These are phyloP conservation scores for Callipepla squamata DNA, from an alignment of 2,113 vertebrate species.

Conservation along the genomic window DNA sequence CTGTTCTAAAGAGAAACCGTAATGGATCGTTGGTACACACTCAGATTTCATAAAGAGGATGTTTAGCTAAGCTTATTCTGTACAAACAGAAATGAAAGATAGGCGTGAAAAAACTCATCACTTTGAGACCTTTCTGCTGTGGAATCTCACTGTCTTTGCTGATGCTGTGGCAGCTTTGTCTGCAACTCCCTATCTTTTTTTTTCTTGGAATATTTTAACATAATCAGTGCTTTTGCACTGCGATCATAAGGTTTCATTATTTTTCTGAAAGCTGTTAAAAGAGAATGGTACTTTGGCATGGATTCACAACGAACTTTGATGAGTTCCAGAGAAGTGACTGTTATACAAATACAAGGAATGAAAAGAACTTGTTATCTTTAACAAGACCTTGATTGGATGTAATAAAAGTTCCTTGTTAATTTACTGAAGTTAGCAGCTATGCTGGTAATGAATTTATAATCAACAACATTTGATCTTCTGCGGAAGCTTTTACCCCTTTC, in stretches of 20 bases:
- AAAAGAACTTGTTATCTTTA: constrained; percentile 70
- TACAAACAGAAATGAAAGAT: neutral
- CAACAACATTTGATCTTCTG: constrained; percentile 68
- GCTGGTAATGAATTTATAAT: constrained; percentile 72
- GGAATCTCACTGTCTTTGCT: neutral
- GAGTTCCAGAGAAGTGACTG: constrained; percentile 63
- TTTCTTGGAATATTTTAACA: constrained; percentile 16
- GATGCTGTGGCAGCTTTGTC: neutral
- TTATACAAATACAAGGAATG: constrained; percentile 56
- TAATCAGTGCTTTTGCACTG: constrained; percentile 16
- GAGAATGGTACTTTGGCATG: constrained; percentile 31
- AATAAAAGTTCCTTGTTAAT: constrained; percentile 68
- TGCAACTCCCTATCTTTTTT: constrained; percentile 2
- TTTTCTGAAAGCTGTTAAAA: constrained; percentile 48
- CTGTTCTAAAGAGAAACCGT: constrained; percentile 21
- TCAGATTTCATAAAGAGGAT: constrained; percentile 33
- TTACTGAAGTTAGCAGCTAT: constrained; percentile 66
- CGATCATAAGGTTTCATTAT: constrained; percentile 24
- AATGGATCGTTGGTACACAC: constrained; percentile 1
- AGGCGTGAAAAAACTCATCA: neutral
- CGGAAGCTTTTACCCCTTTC: constrained; percentile 47
- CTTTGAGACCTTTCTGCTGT: constrained; percentile 19
- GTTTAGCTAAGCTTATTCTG: neutral
- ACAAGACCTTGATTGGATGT: constrained; percentile 65
- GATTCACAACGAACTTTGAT: constrained; percentile 45